Percentiles rank a stretch among this genome's conserved stretches.
phyloP scores from a whole-genome alignment of 2,113 vertebrate genomes.

The Eclectus roratus region DNA sequence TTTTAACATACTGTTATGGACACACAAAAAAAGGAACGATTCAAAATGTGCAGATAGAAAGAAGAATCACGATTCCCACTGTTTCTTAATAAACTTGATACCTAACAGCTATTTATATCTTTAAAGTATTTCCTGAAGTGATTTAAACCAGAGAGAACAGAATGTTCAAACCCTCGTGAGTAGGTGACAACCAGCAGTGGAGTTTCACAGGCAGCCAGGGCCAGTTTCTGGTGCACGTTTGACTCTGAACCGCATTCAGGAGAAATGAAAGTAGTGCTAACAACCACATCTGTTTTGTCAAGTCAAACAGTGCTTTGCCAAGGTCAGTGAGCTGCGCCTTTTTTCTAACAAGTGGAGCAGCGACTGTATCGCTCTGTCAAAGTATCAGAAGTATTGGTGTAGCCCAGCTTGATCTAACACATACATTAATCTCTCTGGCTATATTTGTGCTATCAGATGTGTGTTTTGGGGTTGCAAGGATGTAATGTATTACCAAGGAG shows the following conservation, averaged over 20 bases:
- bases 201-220: background rate
- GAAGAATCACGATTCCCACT: background rate
- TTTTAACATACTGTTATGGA: background rate
- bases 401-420: background rate
- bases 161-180: background rate
- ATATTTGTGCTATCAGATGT: background rate
- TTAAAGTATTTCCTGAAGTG: background rate
- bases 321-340: background rate
- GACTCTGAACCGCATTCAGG: background rate
- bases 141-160: background rate
- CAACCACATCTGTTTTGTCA: background rate
- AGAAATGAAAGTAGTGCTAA: background rate
- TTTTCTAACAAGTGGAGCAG: background rate
- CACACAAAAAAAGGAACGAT: background rate
- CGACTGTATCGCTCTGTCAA: background rate
- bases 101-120: background rate
- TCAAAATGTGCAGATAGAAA: background rate
- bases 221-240: background rate
- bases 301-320: background rate
- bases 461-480: background rate
- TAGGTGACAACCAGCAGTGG: fast-evolving
- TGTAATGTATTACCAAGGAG: background rate
- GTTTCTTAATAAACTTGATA: background rate
- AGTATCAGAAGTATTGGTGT: background rate
- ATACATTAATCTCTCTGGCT: background rate